Base-by-base conservation (phyloP, 2,113 vertebrate species). In the Dipodomys spectabilis region DNA sequence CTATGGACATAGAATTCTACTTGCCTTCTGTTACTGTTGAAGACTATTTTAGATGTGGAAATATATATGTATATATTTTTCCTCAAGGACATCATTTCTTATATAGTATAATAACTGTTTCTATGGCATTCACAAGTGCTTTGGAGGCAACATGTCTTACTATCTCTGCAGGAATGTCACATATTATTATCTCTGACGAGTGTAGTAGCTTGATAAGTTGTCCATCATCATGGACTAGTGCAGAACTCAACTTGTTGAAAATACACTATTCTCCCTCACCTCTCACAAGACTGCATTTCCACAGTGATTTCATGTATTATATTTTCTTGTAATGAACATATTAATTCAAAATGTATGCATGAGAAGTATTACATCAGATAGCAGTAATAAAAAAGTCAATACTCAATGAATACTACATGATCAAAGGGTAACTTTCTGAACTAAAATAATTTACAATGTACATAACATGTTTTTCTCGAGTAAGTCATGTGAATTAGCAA, bases 101-200 rank as follows among this genome's bases (percentile, higher is more conserved):
- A 13, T 64, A 72, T 69, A 86, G 71, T 72, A 82, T 85, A 92
- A 67, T 28, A 60, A 11, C 6, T 20, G 57, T 39, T 94, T 94
- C 7, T 65, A 74, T 85, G 73, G 3, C 15, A 89, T 68, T 69
- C 27, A 32, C 74, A 82, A 39, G 67, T 83, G 6, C 4, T 82
- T 88, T 72, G 18, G 22, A 86, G 19, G 8, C 2, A 80, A 81
- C 2, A 44, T 83, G 9, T 32, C 15, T 35, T 19, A 49, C 18
- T 49, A 64, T 73, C 4, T 32, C 9, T 78, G 5, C 12, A 62
- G 71, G 22, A 44, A 23, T 84, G 27, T 53, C 53, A 65, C 28
- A 74, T 13, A 32, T 4, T 7, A 62, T 5, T 28, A 9, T 65
- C 27, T 27, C 73, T 80, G 19, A 86, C 20, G 79, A 32, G n/a